phyloP scores from a whole-genome alignment of 2,113 vertebrate genomes.

The Pavo muticus region DNA sequence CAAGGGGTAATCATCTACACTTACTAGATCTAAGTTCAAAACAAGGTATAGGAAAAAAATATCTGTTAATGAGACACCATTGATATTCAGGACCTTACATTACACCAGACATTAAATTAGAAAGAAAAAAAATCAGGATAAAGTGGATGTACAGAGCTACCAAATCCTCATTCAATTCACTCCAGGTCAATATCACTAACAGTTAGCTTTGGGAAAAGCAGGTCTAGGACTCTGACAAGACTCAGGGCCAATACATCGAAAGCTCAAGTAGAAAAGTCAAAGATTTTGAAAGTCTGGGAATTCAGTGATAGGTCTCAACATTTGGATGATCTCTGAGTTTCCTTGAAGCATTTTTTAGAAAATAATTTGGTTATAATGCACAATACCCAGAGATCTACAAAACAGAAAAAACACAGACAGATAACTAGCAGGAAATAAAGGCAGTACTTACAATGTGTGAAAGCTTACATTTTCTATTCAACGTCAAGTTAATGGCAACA shows the following conservation, averaged over 20 bases:
- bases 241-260: neutral
- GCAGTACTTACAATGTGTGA: neutral
- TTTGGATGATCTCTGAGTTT: neutral
- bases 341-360: neutral
- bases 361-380: neutral
- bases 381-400: neutral
- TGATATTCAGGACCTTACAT: neutral
- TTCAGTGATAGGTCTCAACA: neutral
- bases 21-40: neutral
- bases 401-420: neutral
- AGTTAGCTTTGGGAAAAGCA: neutral
- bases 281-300: neutral
- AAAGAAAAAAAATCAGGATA: neutral
- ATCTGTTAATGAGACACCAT: neutral
- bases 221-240: neutral
- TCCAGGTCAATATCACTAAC: neutral
- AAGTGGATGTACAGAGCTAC: neutral
- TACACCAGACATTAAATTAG: neutral
- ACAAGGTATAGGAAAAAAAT: neutral
- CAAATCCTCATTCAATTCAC: neutral
- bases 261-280: neutral
- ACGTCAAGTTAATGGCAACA: neutral
- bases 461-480: neutral
- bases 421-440: neutral
- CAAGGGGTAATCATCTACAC: neutral